Conservation (phyloP, 2,797 vertebrate genomes). For the Coregonus ussuriensis region DNA sequence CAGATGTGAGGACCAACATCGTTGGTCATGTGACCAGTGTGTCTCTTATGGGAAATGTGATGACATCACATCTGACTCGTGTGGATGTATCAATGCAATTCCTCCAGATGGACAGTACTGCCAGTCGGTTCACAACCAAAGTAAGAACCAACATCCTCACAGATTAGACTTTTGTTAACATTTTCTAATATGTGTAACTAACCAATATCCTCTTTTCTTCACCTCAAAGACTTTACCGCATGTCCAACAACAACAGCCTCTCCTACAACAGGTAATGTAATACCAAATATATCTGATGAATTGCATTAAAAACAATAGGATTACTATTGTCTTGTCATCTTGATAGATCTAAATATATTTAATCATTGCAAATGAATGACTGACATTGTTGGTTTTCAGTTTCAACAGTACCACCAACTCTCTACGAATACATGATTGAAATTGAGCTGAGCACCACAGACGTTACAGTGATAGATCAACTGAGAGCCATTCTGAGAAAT, state of each 20-base stretch:
- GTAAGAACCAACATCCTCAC: neutral
- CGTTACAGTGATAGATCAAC: neutral
- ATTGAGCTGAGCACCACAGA: conserved; percentile 37
- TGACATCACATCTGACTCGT: conserved; percentile 24
- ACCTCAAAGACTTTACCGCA: neutral
- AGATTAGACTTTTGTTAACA: neutral
- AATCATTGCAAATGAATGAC: too few species aligned
- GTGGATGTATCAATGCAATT: conserved; percentile 57
- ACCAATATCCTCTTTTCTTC: neutral
- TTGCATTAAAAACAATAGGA: neutral
- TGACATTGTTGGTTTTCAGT: neutral
- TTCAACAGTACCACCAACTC: neutral
- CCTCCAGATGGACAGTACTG: conserved; percentile 68
- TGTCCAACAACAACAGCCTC: neutral
- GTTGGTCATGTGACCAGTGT: conserved; percentile 45
- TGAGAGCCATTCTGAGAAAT: conserved; percentile 34
- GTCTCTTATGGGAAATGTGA: conserved; percentile 36
- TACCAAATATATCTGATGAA: neutral
- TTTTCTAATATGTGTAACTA: neutral
- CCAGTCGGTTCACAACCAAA: conserved; percentile 30
- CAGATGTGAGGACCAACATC: conserved; percentile 39
- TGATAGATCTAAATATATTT: neutral
- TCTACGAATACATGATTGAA: conserved; percentile 27
- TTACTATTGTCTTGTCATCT: too few species aligned
- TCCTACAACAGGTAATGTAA: neutral